Evolutionary conservation across 2,113 vertebrate species (phyloP), one percentile per base, ranked within the genome.

Genomic region (Potamarius usumacintae): DNA sequence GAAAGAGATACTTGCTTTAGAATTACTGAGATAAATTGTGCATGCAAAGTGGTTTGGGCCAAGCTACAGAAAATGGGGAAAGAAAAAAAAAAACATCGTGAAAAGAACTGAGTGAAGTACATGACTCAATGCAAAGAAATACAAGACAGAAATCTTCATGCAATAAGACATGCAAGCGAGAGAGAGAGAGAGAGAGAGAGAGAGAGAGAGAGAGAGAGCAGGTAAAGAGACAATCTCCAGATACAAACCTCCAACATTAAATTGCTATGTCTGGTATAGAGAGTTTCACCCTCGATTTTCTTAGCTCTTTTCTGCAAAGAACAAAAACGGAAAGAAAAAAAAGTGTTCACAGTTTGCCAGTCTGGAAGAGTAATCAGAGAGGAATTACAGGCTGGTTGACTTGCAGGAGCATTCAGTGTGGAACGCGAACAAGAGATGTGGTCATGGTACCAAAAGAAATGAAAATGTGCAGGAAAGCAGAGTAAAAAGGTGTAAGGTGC

Each of bases 161-260:
- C 91, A 91, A 67, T 72, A 67, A 88, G 42, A 90, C 67, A 57
- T 90, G 91, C 89, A 63, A 89, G 42, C 53, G 30, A 76, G 50
- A 53, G 1, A 79, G 15, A 30, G 91, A 93, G 94, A n/a, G n/a
- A n/a, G n/a, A n/a, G 30, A 72, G 34, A 42, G 30, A 72, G 30
- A 71, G 63, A 67, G 69, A 89, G 42, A 57, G 30, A 76, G 50
- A 53, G 1, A 80, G 15, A 30, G 91, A 93, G 94, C 92, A 95
- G 93, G 92, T 0, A 93, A 92, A 95, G 90, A 53, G 78, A 82
- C 58, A 85, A 53, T 95, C 92, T 94, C 94, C 93, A 93, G 74
- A 96, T 98, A 99, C 98, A 96, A 99, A 99, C 98, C 98, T 99
- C 98, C 97, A 99, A 96, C 98, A 99, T 99, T 97, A 99, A 98